These are phyloP conservation scores for Ecdyonurus torrentis DNA, from an alignment of 2,888 invertebrate genomes.

Conservation along the genomic window DNA sequence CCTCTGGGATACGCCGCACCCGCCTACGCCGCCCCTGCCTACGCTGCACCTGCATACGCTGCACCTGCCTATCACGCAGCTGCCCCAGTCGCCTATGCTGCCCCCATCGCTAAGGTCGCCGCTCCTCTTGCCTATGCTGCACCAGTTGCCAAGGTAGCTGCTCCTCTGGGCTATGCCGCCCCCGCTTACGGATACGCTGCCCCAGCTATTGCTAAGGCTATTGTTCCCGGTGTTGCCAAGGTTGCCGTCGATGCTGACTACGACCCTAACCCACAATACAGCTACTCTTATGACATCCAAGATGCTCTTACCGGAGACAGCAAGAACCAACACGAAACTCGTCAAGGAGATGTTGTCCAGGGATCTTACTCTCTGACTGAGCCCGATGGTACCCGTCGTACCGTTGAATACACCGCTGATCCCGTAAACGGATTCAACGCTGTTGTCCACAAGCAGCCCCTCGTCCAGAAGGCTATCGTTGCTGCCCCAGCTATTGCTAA, in stretches of 20 bases:
- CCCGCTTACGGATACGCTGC: constrained; percentile 4
- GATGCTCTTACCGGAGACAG: constrained; percentile 12
- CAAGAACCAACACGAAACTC: constrained; percentile 10
- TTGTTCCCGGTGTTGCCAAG: constrained; percentile 1
- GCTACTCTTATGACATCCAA: constrained; percentile 10
- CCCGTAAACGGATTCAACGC: constrained; percentile 12
- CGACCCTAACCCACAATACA: constrained; percentile 11
- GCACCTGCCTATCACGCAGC: constrained; percentile 1
- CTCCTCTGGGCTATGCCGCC: constrained; percentile 4
- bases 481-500: background rate
- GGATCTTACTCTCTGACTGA: constrained; percentile 9
- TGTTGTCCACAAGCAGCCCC: constrained; percentile 9
- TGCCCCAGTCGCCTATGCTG: constrained; percentile 4
- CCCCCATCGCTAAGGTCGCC: background rate
- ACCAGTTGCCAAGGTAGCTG: constrained; percentile 2
- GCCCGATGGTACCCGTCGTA: constrained; percentile 10
- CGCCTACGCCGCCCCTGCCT: constrained; percentile 1
- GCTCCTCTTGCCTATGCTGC: constrained; percentile 5
- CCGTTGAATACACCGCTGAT: constrained; percentile 11
- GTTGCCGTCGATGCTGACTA: constrained; percentile 11
- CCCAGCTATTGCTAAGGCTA: background rate
- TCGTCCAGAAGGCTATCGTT: constrained; percentile 8
- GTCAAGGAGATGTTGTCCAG: constrained; percentile 9
- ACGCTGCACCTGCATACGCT: background rate
- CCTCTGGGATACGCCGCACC: constrained; percentile 8